A percentile compares a stretch with the other conserved stretches of the same genome.
phyloP scores from a whole-genome alignment of 2,113 vertebrate species.

The Scartelaos histophorus region DNA sequence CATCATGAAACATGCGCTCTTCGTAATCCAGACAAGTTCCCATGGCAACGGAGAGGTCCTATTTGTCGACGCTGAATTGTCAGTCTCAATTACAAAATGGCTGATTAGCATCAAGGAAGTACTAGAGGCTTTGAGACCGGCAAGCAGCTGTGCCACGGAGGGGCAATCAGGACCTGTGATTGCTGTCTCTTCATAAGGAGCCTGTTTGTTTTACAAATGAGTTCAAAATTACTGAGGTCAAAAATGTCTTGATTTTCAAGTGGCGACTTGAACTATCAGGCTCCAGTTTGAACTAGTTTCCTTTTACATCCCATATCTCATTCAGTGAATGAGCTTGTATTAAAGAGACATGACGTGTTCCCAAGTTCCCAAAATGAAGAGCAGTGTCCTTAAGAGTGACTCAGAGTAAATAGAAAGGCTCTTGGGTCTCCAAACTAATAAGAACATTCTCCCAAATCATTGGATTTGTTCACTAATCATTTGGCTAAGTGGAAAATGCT shows the following conservation, averaged over 20 bases:
- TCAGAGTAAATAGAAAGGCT: background rate
- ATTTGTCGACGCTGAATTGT: conserved; percentile 47
- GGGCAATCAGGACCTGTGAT: conserved; percentile 73
- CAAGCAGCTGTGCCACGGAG: conserved; percentile 73
- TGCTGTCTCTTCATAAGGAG: conserved; percentile 62
- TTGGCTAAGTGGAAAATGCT: conserved; percentile 25
- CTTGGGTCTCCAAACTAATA: conserved; percentile 11
- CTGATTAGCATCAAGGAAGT: conserved; percentile 78
- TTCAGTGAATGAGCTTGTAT: background rate
- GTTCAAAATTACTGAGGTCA: conserved; percentile 50
- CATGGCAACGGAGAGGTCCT: conserved; percentile 62
- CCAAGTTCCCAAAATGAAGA: background rate
- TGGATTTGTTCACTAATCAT: conserved; percentile 25
- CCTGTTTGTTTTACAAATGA: conserved; percentile 67
- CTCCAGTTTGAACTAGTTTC: conserved; percentile 7
- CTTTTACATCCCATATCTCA: background rate
- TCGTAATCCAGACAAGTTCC: conserved; percentile 65
- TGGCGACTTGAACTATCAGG: conserved; percentile 33
- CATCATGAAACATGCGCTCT: conserved; percentile 40
- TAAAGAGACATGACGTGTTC: background rate
- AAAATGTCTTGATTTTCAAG: conserved; percentile 26
- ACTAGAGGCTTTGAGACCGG: conserved; percentile 61
- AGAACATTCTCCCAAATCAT: conserved; percentile 13
- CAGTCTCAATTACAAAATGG: conserved; percentile 70
- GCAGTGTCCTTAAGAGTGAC: background rate